Conservation (phyloP, 1,140 invertebrate genomes). For the Delia radicum region DNA sequence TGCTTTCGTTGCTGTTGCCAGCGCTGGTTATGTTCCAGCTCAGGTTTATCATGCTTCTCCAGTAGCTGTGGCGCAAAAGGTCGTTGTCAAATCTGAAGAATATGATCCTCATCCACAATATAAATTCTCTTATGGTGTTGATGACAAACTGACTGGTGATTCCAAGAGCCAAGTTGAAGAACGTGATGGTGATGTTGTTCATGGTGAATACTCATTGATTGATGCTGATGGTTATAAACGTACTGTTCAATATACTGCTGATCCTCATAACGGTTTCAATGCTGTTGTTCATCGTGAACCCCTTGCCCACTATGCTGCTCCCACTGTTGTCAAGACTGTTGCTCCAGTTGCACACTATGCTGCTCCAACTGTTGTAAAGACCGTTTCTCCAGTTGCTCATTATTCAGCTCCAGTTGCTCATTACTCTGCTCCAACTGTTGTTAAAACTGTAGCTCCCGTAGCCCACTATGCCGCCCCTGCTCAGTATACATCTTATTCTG, state of each 20-base stretch:
- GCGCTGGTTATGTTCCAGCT: conserved; percentile 46
- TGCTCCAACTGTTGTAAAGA: too few relatives aligned
- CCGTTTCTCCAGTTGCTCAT: conserved; percentile 32
- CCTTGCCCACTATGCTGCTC: conserved; percentile 42
- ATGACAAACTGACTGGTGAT: conserved; percentile 61
- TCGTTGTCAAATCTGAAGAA: conserved; percentile 41
- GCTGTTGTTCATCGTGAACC: conserved; percentile 56
- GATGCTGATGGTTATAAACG: conserved; percentile 10
- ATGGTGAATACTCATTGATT: conserved; percentile 6
- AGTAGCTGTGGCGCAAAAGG: conserved; percentile 40
- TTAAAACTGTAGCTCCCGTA: conserved; percentile 29
- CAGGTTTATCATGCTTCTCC: conserved; percentile 39
- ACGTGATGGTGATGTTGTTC: conserved; percentile 42
- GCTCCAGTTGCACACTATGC: conserved; percentile 29
- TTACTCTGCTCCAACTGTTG: conserved; percentile 31
- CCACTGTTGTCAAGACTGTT: conserved; percentile 34
- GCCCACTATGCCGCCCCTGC: conserved; percentile 52
- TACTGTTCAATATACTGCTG: conserved; percentile 52
- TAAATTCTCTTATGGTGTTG: conserved; percentile 56
- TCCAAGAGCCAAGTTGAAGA: conserved; percentile 61
- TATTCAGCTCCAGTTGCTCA: too few relatives aligned
- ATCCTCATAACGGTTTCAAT: conserved; percentile 58
- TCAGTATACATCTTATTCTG: neutral
- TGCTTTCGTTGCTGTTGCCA: conserved; percentile 40
- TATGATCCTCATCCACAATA: conserved; percentile 55